These are phyloP conservation scores for Trichopoda pennipes DNA, from an alignment of 2,888 invertebrate species.

Conservation along the genomic window DNA sequence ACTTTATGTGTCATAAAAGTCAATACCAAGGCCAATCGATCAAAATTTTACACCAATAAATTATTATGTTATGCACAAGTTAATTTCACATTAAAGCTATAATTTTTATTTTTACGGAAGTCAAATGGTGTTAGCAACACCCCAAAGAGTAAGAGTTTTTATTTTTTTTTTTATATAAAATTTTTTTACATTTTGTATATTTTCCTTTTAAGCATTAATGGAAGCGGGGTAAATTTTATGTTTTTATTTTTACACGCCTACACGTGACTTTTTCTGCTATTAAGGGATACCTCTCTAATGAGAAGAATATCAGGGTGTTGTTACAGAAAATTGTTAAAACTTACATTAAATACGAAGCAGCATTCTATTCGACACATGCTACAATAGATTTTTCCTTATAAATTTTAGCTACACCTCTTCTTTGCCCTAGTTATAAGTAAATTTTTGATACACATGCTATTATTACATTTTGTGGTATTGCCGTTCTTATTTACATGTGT, in stretches of 20 bases:
- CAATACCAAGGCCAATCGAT: conserved; percentile 50
- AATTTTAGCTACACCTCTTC: not conserved
- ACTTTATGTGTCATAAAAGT: conserved; percentile 18
- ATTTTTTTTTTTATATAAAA: no score
- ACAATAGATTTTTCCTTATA: not conserved
- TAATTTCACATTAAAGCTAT: conserved; percentile 8
- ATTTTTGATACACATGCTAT: not conserved
- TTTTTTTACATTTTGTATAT: not conserved
- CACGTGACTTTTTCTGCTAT: conserved; percentile 27
- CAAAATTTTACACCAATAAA: conserved; percentile 35
- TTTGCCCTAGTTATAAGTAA: no score
- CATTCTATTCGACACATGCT: not conserved
- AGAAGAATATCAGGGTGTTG: not conserved
- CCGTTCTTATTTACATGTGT: no score
- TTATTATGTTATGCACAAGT: conserved; percentile 22
- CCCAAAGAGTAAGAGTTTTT: not conserved
- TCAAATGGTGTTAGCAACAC: conserved; percentile 37
- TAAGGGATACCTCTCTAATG: not conserved
- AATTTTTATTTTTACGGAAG: conserved; percentile 16
- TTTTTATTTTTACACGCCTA: conserved; percentile 57
- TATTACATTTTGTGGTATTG: not conserved
- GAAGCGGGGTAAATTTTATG: conserved; percentile 38
- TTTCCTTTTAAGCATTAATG: conserved; percentile 21
- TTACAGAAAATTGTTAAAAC: conserved; percentile 14
- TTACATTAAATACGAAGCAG: not conserved